Base-by-base conservation (phyloP, 1,140 invertebrate species). In the Drosophila azteca region DNA sequence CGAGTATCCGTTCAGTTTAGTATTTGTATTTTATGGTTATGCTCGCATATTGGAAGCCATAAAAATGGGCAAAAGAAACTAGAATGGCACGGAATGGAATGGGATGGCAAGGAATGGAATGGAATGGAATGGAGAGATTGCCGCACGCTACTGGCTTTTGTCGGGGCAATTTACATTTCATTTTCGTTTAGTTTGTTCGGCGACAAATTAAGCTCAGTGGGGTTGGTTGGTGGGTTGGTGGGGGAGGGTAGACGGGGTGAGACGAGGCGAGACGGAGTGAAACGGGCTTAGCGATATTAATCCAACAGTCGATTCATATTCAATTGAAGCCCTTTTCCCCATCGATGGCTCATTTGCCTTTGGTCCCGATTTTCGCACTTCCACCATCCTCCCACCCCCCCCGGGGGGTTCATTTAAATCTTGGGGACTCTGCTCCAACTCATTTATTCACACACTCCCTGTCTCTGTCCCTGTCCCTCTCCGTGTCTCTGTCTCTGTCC, bases 301-400 rank as follows among this genome's bases (percentile, higher is more conserved):
- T 84, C 66, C 66, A 31, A 26, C 35, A 84, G 66, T 79, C 66
- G 68, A 79, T 79, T 84, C 78, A 83, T 83, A 83, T 79, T 83
- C 80, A 84, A 83, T 83, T 79, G 71, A 64, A 50, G 80, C 76
- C 66, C 55, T 75, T 63, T 76, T 51, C 49, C 43, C 58, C 55
- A 66, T 58, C 71, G 60, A 66, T 74, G 60, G 77, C 75, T 83
- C 79, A 79, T 83, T 84, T 84, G 73, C 61, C 44, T 73, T 61
- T 31, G 52, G 35, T 7, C 17, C 20, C 58, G 75, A 79, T 75
- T 71, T 76, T 66, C 52, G 50, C 59, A 61, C 75, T 82, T 78
- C 7, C 26, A 39, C n/a, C n/a, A n/a, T n/a, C n/a, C n/a, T n/a
- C n/a, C n/a, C n/a, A n/a, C n/a, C n/a, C n/a, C n/a, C n/a, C n/a